Evolutionary conservation across 2,797 vertebrate genomes (phyloP), one percentile per base, ranked within the genome.

Genomic region (Rhabdomys pumilio): DNA sequence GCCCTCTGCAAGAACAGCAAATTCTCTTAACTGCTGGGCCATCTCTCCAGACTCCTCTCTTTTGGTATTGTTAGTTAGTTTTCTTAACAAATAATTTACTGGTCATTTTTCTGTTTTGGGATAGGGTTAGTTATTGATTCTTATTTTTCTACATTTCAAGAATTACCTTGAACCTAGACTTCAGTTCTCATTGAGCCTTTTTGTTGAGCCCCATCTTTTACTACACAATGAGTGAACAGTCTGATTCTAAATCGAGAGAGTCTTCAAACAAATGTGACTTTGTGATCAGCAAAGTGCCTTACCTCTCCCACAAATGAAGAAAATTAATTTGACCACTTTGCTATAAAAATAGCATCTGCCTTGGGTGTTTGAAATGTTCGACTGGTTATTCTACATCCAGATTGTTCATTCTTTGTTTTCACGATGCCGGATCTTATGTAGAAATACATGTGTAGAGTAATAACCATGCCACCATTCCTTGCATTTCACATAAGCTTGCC

Each of bases 281-380:
- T 41, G 1, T 92, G 20, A 94, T 89, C 15, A 94, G 15, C 69
- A 89, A 81, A 41, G 59, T 20, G 80, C 47, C 20, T 73, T 19
- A 83, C 13, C 22, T 76, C 55, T 96, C 57, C 17, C 26, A 61
- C 65, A 94, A 96, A 91, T 91, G 65, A 95, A 59, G 85, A 92
- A 77, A 92, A 80, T 55, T 41, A 82, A 93, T 92, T 57, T 61
- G n/a, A 84, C 67, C 57, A 13, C n/a, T 84, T 81, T 85, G 10
- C 55, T 87, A 2, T 55, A 73, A 89, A 84, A 83, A 53, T 20
- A 63, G 3, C 38, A 41, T 79, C 61, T 82, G 15, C 26, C 76
- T 53, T 89, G n/a, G 31, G 29, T 24, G 38, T 29, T 85, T 93
- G 13, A 22, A 82, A 88, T 89, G 29, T 96, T 93, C 83, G 31